Evolutionary conservation across 2,888 invertebrate species (phyloP).

Genomic region (Drosophila mercatorum): DNA sequence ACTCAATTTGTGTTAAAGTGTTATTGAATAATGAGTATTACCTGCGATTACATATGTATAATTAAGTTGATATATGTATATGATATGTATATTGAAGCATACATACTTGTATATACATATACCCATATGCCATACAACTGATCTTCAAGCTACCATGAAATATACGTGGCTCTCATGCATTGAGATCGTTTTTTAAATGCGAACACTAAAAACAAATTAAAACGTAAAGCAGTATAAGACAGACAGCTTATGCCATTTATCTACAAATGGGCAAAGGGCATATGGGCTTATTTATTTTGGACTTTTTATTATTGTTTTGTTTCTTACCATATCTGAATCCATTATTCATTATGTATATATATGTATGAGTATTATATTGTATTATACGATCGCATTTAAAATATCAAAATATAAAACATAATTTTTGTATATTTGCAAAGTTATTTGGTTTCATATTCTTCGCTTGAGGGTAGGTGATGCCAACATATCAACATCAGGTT

Average conservation of each 20-base stretch:
- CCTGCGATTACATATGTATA: not conserved
- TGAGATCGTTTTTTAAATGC: not conserved
- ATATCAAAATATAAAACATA: not conserved
- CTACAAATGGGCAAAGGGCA: no score
- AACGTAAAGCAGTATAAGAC: not conserved
- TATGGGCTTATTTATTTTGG: no score
- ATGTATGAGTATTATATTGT: not conserved
- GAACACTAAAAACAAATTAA: not conserved
- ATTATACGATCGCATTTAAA: not conserved
- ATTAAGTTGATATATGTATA: not conserved
- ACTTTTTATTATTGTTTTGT: no score
- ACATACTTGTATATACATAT: not conserved
- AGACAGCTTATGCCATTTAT: not conserved
- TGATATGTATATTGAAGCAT: not conserved
- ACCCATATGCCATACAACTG: not conserved
- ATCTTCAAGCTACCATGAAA: not conserved
- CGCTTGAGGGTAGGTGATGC: not conserved
- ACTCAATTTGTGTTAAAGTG: constrained; percentile 21
- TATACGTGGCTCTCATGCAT: not conserved
- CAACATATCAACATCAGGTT: not conserved
- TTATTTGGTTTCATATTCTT: not conserved
- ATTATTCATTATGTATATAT: no score
- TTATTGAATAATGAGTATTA: constrained; percentile 12
- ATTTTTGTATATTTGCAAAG: not conserved
- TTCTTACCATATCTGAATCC: no score